phyloP scores from a whole-genome alignment of 2,113 vertebrate genomes.

The Rattus rattus region DNA sequence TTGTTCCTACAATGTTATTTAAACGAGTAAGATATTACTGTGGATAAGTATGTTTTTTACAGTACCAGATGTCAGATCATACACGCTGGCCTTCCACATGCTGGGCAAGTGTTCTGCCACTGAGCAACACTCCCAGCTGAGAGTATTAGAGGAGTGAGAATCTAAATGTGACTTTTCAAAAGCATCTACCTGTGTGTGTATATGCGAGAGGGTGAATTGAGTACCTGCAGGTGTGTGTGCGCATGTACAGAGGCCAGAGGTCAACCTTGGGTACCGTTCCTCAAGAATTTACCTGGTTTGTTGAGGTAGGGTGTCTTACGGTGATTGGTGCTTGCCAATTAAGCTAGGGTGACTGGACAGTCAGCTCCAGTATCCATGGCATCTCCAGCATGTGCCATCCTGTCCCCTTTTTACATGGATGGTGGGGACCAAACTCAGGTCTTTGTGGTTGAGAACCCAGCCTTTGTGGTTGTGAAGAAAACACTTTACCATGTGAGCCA shows the following conservation, averaged over 20 bases:
- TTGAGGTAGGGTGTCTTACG: neutral
- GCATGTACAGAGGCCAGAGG: neutral
- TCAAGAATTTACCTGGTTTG: neutral
- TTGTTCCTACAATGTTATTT: slow-evolving; percentile 9
- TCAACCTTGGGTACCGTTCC: neutral
- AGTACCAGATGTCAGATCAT: neutral
- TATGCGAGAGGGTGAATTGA: neutral
- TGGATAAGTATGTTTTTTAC: neutral
- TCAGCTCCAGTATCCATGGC: neutral
- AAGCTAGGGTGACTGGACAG: neutral
- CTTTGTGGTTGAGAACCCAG: neutral
- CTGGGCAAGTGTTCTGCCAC: neutral
- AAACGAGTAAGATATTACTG: slow-evolving; percentile 17
- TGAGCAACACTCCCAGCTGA: neutral
- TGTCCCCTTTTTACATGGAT: neutral
- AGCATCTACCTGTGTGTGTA: neutral
- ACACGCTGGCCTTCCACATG: neutral
- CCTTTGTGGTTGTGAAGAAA: neutral
- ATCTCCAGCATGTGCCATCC: neutral
- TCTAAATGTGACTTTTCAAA: neutral
- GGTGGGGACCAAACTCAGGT: neutral
- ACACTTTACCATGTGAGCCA: neutral
- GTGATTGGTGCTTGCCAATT: neutral
- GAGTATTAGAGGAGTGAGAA: slow-evolving; percentile 1
- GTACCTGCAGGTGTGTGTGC: neutral